Evolutionary conservation across 2,797 vertebrate species (phyloP), one percentile per base, ranked within the genome.

Genomic region (Chrosomus eos): DNA sequence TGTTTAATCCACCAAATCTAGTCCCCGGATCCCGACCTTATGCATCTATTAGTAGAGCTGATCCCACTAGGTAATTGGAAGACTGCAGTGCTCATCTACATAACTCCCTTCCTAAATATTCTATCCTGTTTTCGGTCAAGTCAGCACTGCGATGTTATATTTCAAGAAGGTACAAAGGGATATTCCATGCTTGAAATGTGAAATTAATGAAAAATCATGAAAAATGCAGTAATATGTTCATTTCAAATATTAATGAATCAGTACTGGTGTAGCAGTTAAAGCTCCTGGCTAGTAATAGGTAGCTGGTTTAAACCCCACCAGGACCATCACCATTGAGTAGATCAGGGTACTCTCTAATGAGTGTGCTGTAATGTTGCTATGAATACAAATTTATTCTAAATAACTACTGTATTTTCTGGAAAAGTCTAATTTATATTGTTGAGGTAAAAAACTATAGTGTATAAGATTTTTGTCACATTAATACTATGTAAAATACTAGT

Each of bases 41-140:
- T 74, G 81, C 70, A 73, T 82, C 71, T 66, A 74, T 74, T 82
- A 82, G 58, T 82, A 64, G 55, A 74, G 81, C 58, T 74, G 81
- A 82, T 66, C 71, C 81, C 21, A 26, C 28, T n/a, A 23, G 55
- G 55, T 82, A 74, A 74, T 74, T 74, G 81, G 55, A 64, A 73
- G 55, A 51, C 70, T 64, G 55, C 55, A 62, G 70, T 48, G 55
- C 81, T 82, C 11, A 82, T 74, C 55, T 72, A 43, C 55, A 82
- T 74, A 64, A 73, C 68, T 71, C 36, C 26, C 36, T 60, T 60
- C 38, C 40, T 71, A 82, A 74, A 74, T n/a, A 82, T 51, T 66
- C 40, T 7, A 26, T 11, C 5, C 40, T 48, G 68, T 3, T 82
- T 71, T 73, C 66, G 58, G 71, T 82, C 40, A 74, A 38, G 71